A percentile compares a stretch with the other conserved stretches of the same genome.
phyloP scores from a whole-genome alignment of 2,113 vertebrate species.

The Hylia prasina region DNA sequence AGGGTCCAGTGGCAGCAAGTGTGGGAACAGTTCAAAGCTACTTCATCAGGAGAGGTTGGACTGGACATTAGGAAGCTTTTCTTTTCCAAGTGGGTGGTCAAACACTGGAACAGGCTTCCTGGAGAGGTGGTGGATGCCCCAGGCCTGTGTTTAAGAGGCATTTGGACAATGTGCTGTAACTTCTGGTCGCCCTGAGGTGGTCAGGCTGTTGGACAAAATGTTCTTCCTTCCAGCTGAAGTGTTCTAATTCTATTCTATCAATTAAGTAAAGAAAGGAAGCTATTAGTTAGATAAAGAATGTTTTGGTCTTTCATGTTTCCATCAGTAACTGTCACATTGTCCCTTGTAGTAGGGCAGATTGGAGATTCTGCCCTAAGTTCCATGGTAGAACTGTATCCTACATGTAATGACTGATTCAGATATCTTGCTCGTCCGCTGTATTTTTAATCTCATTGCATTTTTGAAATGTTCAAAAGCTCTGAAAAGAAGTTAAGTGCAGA shows the following conservation, averaged over 20 bases:
- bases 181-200: not conserved
- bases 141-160: not conserved
- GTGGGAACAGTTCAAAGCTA: not conserved
- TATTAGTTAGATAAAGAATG: not conserved
- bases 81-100: not conserved
- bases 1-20: not conserved
- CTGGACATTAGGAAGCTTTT: not conserved
- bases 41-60: not conserved
- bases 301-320: not conserved
- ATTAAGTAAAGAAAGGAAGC: not conserved
- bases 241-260: not conserved
- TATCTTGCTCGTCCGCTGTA: not conserved
- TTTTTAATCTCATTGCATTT: not conserved
- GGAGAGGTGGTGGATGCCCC: accelerated
- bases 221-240: not conserved
- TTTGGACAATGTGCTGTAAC: not conserved
- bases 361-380: not conserved
- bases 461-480: not conserved
- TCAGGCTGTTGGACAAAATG: not conserved
- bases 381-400: not conserved
- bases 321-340: not conserved
- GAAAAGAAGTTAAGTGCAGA: not conserved
- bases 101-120: not conserved
- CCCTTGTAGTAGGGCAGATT: not conserved
- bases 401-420: not conserved